Evolutionary conservation across 2,797 vertebrate species (phyloP).

Genomic region (Bradypus variegatus): DNA sequence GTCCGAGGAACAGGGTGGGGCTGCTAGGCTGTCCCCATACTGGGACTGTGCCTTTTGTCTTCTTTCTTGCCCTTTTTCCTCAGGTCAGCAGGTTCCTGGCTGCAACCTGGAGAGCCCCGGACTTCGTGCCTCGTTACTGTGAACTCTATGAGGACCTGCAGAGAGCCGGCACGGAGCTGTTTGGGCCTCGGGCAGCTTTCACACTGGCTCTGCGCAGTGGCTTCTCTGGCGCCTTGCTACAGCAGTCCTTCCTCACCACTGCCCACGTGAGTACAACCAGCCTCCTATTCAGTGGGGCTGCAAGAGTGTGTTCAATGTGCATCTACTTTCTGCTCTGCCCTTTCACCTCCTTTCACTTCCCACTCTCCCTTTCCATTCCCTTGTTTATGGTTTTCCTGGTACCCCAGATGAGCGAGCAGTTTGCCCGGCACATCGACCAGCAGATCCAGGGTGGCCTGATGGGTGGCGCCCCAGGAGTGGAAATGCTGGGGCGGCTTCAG

Average conservation of each 20-base stretch:
- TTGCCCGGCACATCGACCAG: conserved; percentile 89
- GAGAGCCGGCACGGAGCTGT: conserved; percentile 87
- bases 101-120: conserved; percentile 75
- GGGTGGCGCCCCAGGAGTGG: conserved; percentile 70
- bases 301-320: not conserved
- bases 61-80: not conserved
- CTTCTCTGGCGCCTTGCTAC: conserved; percentile 85
- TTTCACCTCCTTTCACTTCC: not conserved
- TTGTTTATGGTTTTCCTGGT: not conserved
- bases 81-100: conserved; percentile 90
- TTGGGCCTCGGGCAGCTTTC: conserved; percentile 88
- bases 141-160: conserved; percentile 81
- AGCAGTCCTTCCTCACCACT: conserved; percentile 85
- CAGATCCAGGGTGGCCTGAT: conserved; percentile 80
- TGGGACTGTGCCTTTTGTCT: not conserved
- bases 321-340: not conserved
- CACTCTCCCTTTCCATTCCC: not conserved
- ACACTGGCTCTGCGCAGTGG: conserved; percentile 84
- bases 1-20: rapidly evolving
- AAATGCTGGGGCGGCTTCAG: conserved; percentile 79
- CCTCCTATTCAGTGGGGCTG: rapidly evolving
- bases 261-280: conserved; percentile 81
- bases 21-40: not conserved
- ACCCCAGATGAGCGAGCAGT: conserved; percentile 87
- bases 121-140: conserved; percentile 86